A percentile compares a stretch with the other conserved stretches of the same genome.
Conservation (phyloP, 2,888 invertebrate species). For the Abrostola tripartita region DNA sequence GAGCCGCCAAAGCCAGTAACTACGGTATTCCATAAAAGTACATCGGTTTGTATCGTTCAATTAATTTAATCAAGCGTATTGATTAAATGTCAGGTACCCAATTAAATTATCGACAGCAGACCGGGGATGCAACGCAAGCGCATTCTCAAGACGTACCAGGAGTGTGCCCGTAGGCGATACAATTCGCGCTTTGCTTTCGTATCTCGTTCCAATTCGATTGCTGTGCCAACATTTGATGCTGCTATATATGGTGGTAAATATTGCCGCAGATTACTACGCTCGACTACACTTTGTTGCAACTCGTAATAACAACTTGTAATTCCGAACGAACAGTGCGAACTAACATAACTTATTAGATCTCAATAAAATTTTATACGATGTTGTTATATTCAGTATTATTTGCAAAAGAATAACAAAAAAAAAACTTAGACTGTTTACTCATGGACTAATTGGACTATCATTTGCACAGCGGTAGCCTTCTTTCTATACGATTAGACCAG, state of each 20-base stretch:
- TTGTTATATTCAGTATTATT: constrained; percentile 8
- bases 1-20: constrained; percentile 62
- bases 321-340: constrained; percentile 21
- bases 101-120: constrained; percentile 81
- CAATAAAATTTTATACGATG: not conserved
- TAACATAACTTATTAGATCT: constrained; percentile 9
- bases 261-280: constrained; percentile 60
- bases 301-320: constrained; percentile 55
- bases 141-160: constrained; percentile 60
- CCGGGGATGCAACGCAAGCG: constrained; percentile 67
- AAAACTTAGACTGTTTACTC: constrained; percentile 33
- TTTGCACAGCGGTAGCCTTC: constrained; percentile 23
- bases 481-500: constrained; percentile 47
- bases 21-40: constrained; percentile 76
- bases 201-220: constrained; percentile 72
- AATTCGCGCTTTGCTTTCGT: constrained; percentile 72
- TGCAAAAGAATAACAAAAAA: constrained; percentile 22
- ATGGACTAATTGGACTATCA: constrained; percentile 18
- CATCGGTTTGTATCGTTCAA: constrained; percentile 78
- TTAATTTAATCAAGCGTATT: constrained; percentile 84
- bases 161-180: constrained; percentile 67
- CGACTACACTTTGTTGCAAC: constrained; percentile 49
- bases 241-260: constrained; percentile 67
- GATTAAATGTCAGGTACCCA: constrained; percentile 85
- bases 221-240: constrained; percentile 66